Conservation (phyloP, 2,797 vertebrate genomes). For the Spatula versicolor region DNA sequence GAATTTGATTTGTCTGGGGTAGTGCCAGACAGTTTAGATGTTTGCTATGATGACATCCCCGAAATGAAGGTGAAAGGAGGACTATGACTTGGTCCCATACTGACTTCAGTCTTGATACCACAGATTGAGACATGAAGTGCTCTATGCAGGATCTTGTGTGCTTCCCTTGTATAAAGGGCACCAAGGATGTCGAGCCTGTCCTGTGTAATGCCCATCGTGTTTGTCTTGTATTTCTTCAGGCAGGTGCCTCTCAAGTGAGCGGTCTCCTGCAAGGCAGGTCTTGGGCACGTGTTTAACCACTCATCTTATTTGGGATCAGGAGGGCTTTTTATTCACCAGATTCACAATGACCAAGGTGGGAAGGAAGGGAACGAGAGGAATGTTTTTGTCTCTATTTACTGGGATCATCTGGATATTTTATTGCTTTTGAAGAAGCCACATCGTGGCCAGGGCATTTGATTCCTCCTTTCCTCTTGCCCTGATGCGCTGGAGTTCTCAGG, state of each 20-base stretch:
- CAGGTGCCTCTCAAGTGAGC: not conserved
- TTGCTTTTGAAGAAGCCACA: not conserved
- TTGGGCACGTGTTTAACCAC: not conserved
- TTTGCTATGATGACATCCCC: not conserved
- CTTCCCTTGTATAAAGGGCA: accelerated
- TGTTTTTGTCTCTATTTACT: not conserved
- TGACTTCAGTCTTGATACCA: not conserved
- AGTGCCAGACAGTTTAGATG: not conserved
- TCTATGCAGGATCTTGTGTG: accelerated
- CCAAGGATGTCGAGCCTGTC: not conserved
- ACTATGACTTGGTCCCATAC: accelerated
- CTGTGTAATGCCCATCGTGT: not conserved
- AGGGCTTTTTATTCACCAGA: not conserved
- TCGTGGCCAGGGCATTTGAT: not conserved
- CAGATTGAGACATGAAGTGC: not conserved
- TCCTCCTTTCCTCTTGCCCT: not conserved
- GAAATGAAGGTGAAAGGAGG: not conserved
- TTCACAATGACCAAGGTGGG: not conserved
- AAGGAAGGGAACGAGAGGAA: not conserved
- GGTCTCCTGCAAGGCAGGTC: not conserved
- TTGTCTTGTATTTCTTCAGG: not conserved
- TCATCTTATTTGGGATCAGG: not conserved
- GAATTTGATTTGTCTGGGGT: not conserved
- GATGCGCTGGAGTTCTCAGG: not conserved
- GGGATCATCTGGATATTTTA: not conserved